phyloP scores from a whole-genome alignment of 2,797 vertebrate genomes.

The Catamblyrhynchus diadema region DNA sequence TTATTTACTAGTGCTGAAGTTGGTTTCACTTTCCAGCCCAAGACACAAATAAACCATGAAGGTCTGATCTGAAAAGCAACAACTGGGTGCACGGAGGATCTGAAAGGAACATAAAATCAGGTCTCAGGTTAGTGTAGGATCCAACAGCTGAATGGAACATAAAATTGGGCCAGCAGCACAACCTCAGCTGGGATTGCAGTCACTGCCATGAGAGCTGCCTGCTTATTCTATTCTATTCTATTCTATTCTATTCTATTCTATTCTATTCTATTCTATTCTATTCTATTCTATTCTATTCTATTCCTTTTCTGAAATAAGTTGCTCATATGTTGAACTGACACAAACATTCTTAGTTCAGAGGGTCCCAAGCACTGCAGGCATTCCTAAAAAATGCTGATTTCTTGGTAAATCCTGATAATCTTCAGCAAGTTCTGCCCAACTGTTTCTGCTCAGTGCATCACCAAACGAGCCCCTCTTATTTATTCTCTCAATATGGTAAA shows the following conservation, averaged over 20 bases:
- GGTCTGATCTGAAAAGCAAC: neutral
- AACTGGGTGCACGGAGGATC: rapidly evolving
- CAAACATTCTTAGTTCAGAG: neutral
- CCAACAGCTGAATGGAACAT: neutral
- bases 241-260: too few species aligned
- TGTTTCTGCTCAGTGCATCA: neutral
- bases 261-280: too few species aligned
- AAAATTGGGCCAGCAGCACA: neutral
- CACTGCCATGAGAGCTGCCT: rapidly evolving
- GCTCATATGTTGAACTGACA: neutral
- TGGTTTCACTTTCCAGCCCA: neutral
- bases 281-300: too few species aligned
- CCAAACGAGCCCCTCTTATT: neutral
- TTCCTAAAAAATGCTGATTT: neutral
- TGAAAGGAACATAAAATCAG: neutral
- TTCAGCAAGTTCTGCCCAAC: neutral
- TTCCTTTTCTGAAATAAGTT: neutral
- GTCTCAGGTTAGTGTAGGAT: rapidly evolving
- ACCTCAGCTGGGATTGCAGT: neutral
- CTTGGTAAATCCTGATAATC: neutral
- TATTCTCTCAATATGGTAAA: neutral
- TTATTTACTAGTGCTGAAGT: rapidly evolving
- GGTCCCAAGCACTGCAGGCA: neutral
- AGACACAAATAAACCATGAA: neutral
- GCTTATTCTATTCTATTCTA: neutral